Evolutionary conservation across 2,797 vertebrate species (phyloP), one percentile per base, ranked within the genome.

Genomic region (Aphelocoma californica): DNA sequence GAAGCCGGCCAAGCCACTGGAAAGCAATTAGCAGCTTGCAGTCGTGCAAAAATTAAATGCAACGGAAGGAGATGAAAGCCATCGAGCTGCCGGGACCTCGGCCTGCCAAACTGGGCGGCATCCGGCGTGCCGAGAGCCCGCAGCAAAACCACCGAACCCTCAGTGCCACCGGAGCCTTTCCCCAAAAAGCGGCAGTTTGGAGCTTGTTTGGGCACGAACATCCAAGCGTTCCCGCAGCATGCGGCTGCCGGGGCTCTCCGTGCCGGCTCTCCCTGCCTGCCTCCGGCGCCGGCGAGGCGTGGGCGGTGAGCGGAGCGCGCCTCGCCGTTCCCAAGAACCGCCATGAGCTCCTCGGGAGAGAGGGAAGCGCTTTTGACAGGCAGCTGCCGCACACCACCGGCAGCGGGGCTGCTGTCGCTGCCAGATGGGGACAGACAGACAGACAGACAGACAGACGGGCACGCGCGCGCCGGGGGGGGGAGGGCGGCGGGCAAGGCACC

Each of bases 321-420:
- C 87, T 88, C 44, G 71, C 66, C 75, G 64, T 6, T 79, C 86
- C 48, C 19, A 0, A 67, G 91, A 13, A 91, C 93, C 84, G 89
- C 94, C 81, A 84, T 91, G 70, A 92, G 93, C 86, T 81, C 50
- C 88, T 65, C 4, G 21, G 66, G 57, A 79, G 14, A 58, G 44
- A 83, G 62, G 45, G 92, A 65, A 89, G 32, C 2, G 58, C 83
- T 85, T 12, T 1, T 36, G 92, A 81, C 86, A 40, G 71, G 75
- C 93, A 72, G 87, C 67, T 50, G 92, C 90, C 16, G 15, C 67
- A 29, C 66, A 16, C 60, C 14, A 5, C 7, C 8, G 10, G 86
- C 88, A 74, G 64, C 28, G 7, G 29, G 71, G 73, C 80, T 5
- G 14, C 83, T 11, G n/a, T 64, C 14, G 24, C 78, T 86, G 90